Base-by-base conservation (phyloP, 2,888 invertebrate genomes). In the Myopa testacea region DNA sequence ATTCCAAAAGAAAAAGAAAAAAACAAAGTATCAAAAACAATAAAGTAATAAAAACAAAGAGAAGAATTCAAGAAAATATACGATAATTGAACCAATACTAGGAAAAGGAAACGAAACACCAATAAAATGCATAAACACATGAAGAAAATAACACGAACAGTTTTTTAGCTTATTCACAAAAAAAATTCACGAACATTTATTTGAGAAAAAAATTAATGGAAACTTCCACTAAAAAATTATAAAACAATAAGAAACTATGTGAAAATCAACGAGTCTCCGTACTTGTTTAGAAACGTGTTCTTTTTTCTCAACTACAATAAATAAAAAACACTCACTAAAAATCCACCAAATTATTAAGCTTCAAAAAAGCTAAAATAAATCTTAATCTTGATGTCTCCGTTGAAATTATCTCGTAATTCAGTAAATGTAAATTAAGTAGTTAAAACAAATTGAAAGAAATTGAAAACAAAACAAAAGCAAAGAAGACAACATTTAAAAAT, bases 1-100 rank as follows among this genome's bases (percentile, higher is more conserved):
- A 87, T 86, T 87, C 86, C 82, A 84, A 83, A 81, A 85, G 77
- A 38, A 78, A 62, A 79, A 77, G 38, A 68, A 58, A 69, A 58
- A 62, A 79, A 77, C 34, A 68, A 58, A 69, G 50, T n/a, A 40
- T 40, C 63, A 52, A 77, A 75, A 75, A 69, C 67, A 68, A 38
- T 40, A 34, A 58, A 68, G 55, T 38, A 62, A n/a, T 40, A 45
- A 68, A 8, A 68, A 45, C 68, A 7, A 40, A 68, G 58, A 19
- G 16, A 58, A 58, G 10, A 26, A 19, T 68, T 75, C 58, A 37
- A 37, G 62, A 12, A 55, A 55, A n/a, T 14, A 26, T 2, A 26
- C 26, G 26, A 26, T 26, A 26, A 26, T 26, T 26, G 26, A 26
- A 26, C 26, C 26, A 26, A 26, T 26, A 26, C 26, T 26, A 26